Percentiles rank a stretch among this genome's conserved stretches.
phyloP scores from a whole-genome alignment of 2,113 vertebrate genomes.

The Labeo rohita region DNA sequence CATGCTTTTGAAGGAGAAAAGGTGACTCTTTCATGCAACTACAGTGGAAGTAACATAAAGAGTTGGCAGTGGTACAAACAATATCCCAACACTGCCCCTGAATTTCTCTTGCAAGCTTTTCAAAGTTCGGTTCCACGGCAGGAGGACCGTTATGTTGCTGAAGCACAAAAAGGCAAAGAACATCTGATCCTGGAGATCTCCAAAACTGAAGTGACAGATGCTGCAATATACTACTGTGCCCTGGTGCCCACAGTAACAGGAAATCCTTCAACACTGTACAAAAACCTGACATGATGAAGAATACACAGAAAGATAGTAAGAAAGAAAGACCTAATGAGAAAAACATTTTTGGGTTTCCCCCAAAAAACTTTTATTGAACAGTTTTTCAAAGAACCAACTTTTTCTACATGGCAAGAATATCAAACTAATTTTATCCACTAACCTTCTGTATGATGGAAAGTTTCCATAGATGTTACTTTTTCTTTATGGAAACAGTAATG shows the following conservation, averaged over 20 bases:
- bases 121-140: background rate
- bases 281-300: no score
- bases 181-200: conserved; percentile 41
- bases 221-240: conserved; percentile 54
- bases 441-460: no score
- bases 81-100: conserved; percentile 11
- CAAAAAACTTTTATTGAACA: no score
- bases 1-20: background rate
- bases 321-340: no score
- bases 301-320: no score
- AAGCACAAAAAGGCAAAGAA: conserved; percentile 8
- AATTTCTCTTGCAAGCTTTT: conserved; percentile 21
- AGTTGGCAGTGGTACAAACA: conserved; percentile 24
- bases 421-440: no score
- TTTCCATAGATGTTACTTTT: no score
- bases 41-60: background rate
- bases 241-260: conserved; percentile 48
- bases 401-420: no score
- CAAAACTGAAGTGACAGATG: conserved; percentile 42
- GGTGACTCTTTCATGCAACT: conserved; percentile 27
- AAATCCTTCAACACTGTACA: no score
- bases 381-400: no score
- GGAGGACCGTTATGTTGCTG: background rate
- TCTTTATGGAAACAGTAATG: no score
- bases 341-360: no score